Evolutionary conservation across 2,113 vertebrate genomes (phyloP), one percentile per base, ranked within the genome.

Genomic region (Catharus minimus): DNA sequence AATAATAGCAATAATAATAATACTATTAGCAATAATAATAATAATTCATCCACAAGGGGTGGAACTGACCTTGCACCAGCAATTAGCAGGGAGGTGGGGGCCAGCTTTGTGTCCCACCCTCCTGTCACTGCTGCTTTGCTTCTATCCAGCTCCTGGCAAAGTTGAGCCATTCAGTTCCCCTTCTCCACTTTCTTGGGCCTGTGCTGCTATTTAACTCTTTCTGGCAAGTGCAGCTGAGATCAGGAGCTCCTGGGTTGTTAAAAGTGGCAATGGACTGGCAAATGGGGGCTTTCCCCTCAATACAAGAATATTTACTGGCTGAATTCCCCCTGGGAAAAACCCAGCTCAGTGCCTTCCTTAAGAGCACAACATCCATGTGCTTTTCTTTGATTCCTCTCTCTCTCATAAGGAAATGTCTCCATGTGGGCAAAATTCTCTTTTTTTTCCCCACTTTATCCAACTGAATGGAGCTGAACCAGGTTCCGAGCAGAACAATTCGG

Each of bases 221-320:
- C 47, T 32, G 32, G 18, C 39, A 43, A 10, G 27, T 0, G 10
- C 39, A 8, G 7, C 27, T 22, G 6, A 0, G 2, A 46, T 30
- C 52, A n/a, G 77, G 56, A 15, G 4, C 8, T 44, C 39, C 73
- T 6, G 11, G 41, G 4, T 1, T 11, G 43, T 15, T 56, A 39
- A 9, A 62, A 68, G 39, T 11, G 41, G 4, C 33, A 4, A 2
- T 7, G 53, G 20, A 2, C 8, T 4, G 38, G 11, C 7, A 10
- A 19, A 11, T 2, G 7, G 24, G 30, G 15, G 1, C 3, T 60
- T 24, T 23, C 6, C n/a, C 28, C 39, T 44, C 62, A 2, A 2
- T 3, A 5, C 10, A 19, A 22, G 24, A 38, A 9, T 36, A 28
- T 24, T n/a, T 27, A 7, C 24, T 16, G 58, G 16, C 65, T 15